Evolutionary conservation across 2,797 vertebrate genomes (phyloP).

Genomic region (Tinamus major): DNA sequence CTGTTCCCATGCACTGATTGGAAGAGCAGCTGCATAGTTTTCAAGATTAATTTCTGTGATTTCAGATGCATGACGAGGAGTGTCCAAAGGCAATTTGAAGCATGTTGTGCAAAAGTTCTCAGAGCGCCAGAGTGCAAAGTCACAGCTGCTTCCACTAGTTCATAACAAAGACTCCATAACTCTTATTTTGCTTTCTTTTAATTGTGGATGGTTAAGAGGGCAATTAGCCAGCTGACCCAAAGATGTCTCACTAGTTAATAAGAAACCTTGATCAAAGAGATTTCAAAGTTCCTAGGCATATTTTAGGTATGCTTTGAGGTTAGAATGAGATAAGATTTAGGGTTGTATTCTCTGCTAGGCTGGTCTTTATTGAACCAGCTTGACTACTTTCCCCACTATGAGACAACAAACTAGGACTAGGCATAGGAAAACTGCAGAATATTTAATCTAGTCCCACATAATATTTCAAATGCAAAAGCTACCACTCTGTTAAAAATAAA

Average conservation of each 20-base stretch:
- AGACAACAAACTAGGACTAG: accelerated
- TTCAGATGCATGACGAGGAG: not conserved
- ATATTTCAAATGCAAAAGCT: not conserved
- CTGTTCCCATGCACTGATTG: not conserved
- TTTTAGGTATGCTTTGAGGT: not conserved
- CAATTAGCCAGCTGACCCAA: not conserved
- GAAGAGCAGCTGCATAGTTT: not conserved
- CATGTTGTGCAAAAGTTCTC: not conserved
- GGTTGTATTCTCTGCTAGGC: not conserved
- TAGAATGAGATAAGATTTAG: not conserved
- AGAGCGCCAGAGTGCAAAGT: not conserved
- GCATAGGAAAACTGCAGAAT: not conserved
- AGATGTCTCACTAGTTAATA: not conserved
- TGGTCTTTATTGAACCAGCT: not conserved
- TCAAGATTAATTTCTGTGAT: not conserved
- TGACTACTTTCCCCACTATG: not conserved
- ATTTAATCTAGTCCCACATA: accelerated
- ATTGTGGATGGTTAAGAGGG: not conserved
- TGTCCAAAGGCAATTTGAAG: not conserved
- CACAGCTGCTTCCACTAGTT: not conserved
- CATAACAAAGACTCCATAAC: not conserved
- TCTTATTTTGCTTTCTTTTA: not conserved
- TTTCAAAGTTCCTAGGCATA: not conserved
- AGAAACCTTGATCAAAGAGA: not conserved
- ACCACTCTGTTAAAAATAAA: not conserved